Evolutionary conservation across 2,888 invertebrate species (phyloP).

Genomic region (Lepidochitona cinerea): DNA sequence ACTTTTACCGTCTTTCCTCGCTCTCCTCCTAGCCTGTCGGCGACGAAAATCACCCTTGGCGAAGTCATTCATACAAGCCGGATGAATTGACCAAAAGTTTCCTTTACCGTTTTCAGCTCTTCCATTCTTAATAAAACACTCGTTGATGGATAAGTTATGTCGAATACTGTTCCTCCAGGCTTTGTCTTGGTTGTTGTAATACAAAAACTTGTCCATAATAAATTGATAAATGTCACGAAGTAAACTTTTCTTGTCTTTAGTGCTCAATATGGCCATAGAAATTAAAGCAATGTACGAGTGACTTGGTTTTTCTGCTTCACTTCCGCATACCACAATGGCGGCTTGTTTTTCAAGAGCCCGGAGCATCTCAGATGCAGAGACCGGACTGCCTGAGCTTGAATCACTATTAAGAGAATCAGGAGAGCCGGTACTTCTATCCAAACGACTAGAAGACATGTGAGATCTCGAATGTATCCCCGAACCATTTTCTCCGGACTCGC

Average conservation of each 20-base stretch:
- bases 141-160: conserved; percentile 66
- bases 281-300: conserved; percentile 68
- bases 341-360: not conserved
- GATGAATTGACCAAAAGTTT: conserved; percentile 98
- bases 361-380: not conserved
- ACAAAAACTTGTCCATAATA: conserved; percentile 62
- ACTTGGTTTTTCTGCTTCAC: conserved; percentile 45
- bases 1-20: conserved; percentile 41
- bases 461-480: too few species aligned
- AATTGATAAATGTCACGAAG: conserved; percentile 67
- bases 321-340: not conserved
- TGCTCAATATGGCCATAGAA: conserved; percentile 66
- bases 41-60: conserved; percentile 95
- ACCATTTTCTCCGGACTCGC: too few species aligned
- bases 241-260: conserved; percentile 57
- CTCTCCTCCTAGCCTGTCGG: conserved; percentile 95
- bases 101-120: conserved; percentile 87
- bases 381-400: not conserved
- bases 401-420: not conserved
- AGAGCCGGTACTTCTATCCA: not conserved
- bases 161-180: conserved; percentile 68
- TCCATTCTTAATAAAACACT: conserved; percentile 66
- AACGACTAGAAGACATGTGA: too few species aligned
- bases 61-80: conserved; percentile 96
- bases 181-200: conserved; percentile 60